Evolutionary conservation across 1,140 invertebrate species (phyloP).

Genomic region (Ridgeia piscesae): DNA sequence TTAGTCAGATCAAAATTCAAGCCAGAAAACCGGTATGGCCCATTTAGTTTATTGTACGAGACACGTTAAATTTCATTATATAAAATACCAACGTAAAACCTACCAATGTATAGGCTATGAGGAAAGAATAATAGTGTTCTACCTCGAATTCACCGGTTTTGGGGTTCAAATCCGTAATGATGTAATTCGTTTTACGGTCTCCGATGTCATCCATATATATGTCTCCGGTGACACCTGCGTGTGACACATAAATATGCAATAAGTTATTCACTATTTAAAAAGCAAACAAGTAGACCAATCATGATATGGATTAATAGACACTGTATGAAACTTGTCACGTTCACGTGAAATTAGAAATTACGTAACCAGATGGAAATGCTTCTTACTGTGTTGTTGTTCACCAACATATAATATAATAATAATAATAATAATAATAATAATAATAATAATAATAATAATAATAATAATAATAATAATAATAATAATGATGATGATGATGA

Average conservation of each 20-base stretch:
- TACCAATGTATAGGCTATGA: neutral
- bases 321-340: too few relatives aligned
- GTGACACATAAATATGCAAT: neutral
- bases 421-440: too few relatives aligned
- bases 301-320: too few relatives aligned
- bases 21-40: neutral
- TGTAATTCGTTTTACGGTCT: conserved; percentile 88
- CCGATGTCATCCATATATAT: conserved; percentile 88
- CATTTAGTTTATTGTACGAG: neutral
- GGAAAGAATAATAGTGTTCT: neutral
- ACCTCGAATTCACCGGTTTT: conserved; percentile 42
- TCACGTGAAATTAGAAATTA: too few relatives aligned
- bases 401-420: too few relatives aligned
- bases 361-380: too few relatives aligned
- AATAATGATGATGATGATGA: too few relatives aligned
- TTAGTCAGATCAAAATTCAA: neutral
- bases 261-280: neutral
- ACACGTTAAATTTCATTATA: neutral
- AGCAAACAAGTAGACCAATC: neutral
- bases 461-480: too few relatives aligned
- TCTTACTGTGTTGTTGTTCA: too few relatives aligned
- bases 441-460: too few relatives aligned
- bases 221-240: conserved; percentile 79
- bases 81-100: neutral
- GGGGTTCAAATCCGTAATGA: conserved; percentile 85